Base-by-base conservation (phyloP, 2,113 vertebrate genomes). In the Hymenochirus boettgeri region DNA sequence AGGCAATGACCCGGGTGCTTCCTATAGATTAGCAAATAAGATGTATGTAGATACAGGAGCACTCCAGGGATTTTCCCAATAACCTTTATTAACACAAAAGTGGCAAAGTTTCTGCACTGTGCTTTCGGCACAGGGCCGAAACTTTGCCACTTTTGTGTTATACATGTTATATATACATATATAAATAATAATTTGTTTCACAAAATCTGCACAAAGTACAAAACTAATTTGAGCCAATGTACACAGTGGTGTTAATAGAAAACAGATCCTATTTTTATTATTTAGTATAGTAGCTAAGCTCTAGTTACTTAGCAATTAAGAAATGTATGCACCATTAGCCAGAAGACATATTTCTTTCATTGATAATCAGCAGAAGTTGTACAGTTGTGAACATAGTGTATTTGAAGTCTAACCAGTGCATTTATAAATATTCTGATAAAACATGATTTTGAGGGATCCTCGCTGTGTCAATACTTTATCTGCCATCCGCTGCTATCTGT, bases 121-220 rank as follows among this genome's bases (percentile, higher is more conserved):
- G n/a, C n/a, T n/a, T n/a, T n/a, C n/a, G n/a, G n/a, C n/a, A n/a
- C n/a, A n/a, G n/a, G n/a, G n/a, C n/a, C n/a, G n/a, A n/a, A n/a
- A n/a, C n/a, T n/a, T n/a, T n/a, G n/a, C n/a, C n/a, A n/a, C n/a
- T n/a, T n/a, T n/a, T n/a, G n/a, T n/a, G n/a, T n/a, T n/a, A n/a
- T n/a, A n/a, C n/a, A n/a, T n/a, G n/a, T n/a, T n/a, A n/a, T n/a
- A n/a, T n/a, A n/a, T n/a, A n/a, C n/a, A n/a, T n/a, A n/a, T n/a
- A 48, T 79, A 83, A 87, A 89, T 88, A 91, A 77, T 83, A n/a
- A n/a, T 85, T 77, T 81, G 82, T 82, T 87, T 85, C 89, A 91
- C 89, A 87, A 90, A 91, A 82, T 86, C 83, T 86, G 89, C 88
- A 90, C 88, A 77, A 87, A 88, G 81, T 91, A 90, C 88, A 91